phyloP scores from a whole-genome alignment of 2,113 vertebrate genomes.

The Ammospiza nelsoni region DNA sequence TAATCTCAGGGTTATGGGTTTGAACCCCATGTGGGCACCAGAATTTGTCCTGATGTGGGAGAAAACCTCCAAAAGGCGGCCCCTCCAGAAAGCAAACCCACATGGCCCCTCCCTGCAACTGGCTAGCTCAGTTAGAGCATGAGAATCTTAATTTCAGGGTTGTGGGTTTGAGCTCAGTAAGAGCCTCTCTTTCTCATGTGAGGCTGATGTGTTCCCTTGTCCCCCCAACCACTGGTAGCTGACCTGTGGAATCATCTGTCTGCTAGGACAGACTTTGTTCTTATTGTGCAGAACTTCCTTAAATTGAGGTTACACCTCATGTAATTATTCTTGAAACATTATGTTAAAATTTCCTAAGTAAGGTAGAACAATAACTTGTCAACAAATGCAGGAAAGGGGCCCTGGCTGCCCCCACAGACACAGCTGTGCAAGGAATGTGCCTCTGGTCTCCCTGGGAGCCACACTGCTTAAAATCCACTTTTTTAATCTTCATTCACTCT shows the following conservation, averaged over 20 bases:
- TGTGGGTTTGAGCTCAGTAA: neutral
- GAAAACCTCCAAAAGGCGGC: too few relatives aligned
- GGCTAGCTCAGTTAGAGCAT: too few relatives aligned
- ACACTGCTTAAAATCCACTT: neutral
- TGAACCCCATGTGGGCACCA: slow-evolving; percentile 90
- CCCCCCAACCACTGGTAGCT: neutral
- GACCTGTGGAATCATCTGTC: slow-evolving; percentile 9
- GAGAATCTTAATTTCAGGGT: too few relatives aligned
- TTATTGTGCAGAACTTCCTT: slow-evolving; percentile 29
- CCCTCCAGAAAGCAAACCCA: too few relatives aligned
- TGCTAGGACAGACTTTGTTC: neutral
- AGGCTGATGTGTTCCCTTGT: neutral
- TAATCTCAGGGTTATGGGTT: slow-evolving; percentile 96
- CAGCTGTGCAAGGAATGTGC: slow-evolving; percentile 46
- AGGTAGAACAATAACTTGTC: slow-evolving; percentile 59
- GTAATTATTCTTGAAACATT: neutral
- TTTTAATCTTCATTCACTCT: neutral
- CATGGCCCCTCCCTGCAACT: accelerated
- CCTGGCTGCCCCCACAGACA: neutral
- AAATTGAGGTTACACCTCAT: slow-evolving; percentile 26
- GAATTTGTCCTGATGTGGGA: too few relatives aligned
- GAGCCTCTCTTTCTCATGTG: neutral
- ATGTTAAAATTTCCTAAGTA: slow-evolving; percentile 49
- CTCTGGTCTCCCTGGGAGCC: neutral
- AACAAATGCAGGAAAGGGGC: slow-evolving; percentile 65